These are phyloP conservation scores for Leptothorax acervorum DNA, from an alignment of 2,888 invertebrate species.

Conservation along the genomic window DNA sequence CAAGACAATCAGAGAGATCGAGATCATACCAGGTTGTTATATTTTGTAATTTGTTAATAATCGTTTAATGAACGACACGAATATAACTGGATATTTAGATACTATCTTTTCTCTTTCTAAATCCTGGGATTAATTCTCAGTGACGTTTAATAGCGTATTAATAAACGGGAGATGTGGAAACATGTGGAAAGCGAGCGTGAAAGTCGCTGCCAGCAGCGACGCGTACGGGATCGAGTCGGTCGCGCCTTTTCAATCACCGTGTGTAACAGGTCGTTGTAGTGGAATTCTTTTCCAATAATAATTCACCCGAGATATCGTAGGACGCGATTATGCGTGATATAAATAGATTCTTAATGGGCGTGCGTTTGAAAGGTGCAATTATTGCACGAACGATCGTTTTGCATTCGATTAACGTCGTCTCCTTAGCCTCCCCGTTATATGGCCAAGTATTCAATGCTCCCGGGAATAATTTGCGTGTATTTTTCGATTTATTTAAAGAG, in stretches of 20 bases:
- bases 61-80: not conserved
- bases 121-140: not conserved
- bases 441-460: conserved; percentile 12
- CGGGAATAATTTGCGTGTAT: conserved; percentile 17
- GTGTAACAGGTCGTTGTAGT: conserved; percentile 69
- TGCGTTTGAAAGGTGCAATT: conserved; percentile 69
- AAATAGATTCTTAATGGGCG: conserved; percentile 76
- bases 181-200: conserved; percentile 29
- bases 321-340: conserved; percentile 74
- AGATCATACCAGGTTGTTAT: not conserved
- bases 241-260: conserved; percentile 24
- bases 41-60: not conserved
- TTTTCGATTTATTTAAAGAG: not conserved
- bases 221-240: not conserved
- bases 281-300: conserved; percentile 78
- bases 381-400: conserved; percentile 59
- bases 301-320: conserved; percentile 76
- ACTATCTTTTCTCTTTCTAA: not conserved
- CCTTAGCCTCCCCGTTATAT: conserved; percentile 17
- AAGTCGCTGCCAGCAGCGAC: conserved; percentile 11
- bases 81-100: not conserved
- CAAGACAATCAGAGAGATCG: not conserved
- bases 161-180: conserved; percentile 12
- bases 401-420: conserved; percentile 62
- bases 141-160: conserved; percentile 3